Base-by-base conservation (phyloP, 1,140 invertebrate species). In the Gonioctena quinquepunctata region DNA sequence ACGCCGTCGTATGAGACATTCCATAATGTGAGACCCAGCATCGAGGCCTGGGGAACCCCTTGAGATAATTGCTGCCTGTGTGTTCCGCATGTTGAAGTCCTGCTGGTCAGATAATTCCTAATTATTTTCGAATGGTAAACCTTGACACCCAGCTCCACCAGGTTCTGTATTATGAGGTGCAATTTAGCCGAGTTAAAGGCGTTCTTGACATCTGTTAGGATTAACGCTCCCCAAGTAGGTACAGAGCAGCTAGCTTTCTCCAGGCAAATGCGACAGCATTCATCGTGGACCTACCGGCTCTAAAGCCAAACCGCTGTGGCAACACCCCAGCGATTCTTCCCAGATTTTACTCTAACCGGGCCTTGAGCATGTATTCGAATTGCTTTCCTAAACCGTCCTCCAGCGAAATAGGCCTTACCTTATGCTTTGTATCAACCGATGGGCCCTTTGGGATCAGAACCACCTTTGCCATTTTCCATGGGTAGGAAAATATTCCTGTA, bases 281-380 rank as follows among this genome's bases (percentile, higher is more conserved):
- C 6, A 77, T 64, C 2, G 81, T 83, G 2, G 77, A 81, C 49
- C 56, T 69, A 3, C 78, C 78, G 59, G 62, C 62, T 27, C 74
- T 62, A 56, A 81, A 83, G 2, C 82, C 82, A 70, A 68, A 83
- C n/a, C n/a, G n/a, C n/a, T n/a, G n/a, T n/a, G n/a, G n/a, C n/a
- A n/a, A n/a, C n/a, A n/a, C n/a, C n/a, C n/a, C n/a, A n/a, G n/a
- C n/a, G n/a, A n/a, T n/a, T n/a, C n/a, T n/a, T n/a, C n/a, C n/a
- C n/a, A n/a, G n/a, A n/a, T n/a, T 65, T 26, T 48, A 7, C 42
- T 71, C 26, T 3, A 78, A 23, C 18, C 76, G 54, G 1, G 13
- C 48, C 33, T 28, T 56, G 1, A 81, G 50, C 3, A 81, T 11
- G 1, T 19, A 64, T 56, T 81, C 79, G 6, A 72, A 28, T 7